phyloP scores from a whole-genome alignment of 2,113 vertebrate species.

The Acinonyx jubatus region DNA sequence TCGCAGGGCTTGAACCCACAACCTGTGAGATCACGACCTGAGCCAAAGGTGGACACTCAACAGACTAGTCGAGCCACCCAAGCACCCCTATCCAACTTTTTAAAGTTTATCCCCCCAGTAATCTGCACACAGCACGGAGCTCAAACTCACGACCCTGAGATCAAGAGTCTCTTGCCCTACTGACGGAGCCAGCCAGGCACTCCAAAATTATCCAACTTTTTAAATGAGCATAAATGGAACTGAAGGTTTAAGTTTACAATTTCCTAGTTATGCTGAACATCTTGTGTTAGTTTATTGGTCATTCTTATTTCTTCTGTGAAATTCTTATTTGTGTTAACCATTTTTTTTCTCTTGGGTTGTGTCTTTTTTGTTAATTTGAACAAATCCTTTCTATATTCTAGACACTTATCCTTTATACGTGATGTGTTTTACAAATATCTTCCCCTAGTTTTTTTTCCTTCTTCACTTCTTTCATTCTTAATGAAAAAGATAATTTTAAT shows the following conservation, averaged over 20 bases:
- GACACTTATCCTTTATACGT: background rate
- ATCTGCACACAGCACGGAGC: background rate
- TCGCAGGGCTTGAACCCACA: too few species aligned
- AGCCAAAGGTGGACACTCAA: too few species aligned
- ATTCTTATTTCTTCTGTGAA: background rate
- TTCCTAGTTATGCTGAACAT: background rate
- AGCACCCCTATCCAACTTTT: background rate
- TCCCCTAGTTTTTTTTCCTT: background rate
- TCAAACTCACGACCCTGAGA: background rate
- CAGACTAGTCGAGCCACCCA: too few species aligned
- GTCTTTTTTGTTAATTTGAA: background rate
- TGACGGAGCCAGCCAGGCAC: background rate
- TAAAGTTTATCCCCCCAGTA: background rate
- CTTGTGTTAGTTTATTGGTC: background rate
- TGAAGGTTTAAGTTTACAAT: background rate
- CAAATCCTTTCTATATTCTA: background rate
- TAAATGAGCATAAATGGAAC: background rate
- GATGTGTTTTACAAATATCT: background rate
- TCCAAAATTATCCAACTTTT: background rate
- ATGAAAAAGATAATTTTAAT: background rate
- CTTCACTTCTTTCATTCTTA: background rate
- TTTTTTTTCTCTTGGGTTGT: background rate
- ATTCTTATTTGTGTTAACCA: background rate
- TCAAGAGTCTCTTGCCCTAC: background rate
- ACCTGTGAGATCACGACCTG: too few species aligned